Evolutionary conservation across 2,113 vertebrate genomes (phyloP).

Genomic region (Crotophaga sulcirostris): DNA sequence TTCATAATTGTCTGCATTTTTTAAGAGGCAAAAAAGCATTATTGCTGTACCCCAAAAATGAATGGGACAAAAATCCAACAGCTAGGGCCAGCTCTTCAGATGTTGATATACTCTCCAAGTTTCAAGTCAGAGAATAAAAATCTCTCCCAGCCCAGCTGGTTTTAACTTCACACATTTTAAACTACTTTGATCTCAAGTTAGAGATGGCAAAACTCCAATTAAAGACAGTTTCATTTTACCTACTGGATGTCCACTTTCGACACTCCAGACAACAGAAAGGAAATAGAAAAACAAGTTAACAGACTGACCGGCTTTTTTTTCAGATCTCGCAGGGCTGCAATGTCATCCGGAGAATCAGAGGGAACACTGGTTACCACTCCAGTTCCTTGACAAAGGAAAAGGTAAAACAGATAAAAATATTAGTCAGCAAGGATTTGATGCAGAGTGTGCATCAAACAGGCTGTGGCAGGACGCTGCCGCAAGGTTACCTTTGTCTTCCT

Average conservation of each 20-base stretch:
- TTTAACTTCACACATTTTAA: neutral
- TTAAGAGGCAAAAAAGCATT: neutral
- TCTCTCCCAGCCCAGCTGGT: neutral
- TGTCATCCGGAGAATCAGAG: conserved; percentile 94
- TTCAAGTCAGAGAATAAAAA: neutral
- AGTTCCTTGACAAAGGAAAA: conserved; percentile 80
- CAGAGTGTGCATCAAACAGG: neutral
- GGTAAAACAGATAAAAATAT: neutral
- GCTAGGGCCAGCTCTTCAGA: neutral
- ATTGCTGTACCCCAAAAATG: neutral
- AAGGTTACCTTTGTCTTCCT: conserved; percentile 94
- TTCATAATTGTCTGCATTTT: neutral
- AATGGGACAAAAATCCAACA: neutral
- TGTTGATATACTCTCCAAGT: neutral
- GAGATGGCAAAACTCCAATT: neutral
- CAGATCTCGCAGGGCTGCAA: conserved; percentile 91
- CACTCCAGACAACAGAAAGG: neutral
- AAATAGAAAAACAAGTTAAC: neutral
- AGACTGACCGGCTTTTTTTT: conserved; percentile 92
- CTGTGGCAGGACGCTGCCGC: neutral
- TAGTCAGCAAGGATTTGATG: neutral
- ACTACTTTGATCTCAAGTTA: neutral
- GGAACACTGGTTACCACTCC: conserved; percentile 97
- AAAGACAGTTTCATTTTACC: neutral
- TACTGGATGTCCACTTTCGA: neutral